Percentiles rank a stretch among this genome's conserved stretches.
Conservation (phyloP, 1,140 invertebrate species). For the Dendroctonus valens region DNA sequence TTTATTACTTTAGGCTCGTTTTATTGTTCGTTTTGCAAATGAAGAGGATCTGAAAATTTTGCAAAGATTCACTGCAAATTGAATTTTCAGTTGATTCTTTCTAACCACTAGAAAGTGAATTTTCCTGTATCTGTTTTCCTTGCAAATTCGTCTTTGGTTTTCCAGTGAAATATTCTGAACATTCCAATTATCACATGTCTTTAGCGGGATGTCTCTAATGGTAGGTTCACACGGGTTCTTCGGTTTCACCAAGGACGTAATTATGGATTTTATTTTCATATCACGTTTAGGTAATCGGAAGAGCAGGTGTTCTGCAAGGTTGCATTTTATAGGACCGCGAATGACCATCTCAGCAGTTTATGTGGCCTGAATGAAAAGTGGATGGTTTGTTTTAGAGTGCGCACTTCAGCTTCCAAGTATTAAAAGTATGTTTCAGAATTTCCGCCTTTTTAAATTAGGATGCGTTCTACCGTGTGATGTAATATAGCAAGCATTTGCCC, state of each 20-base stretch:
- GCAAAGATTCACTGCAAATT: too few species aligned
- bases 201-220: neutral
- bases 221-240: constrained; percentile 15
- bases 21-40: constrained; percentile 1
- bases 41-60: neutral
- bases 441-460: too few species aligned
- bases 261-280: constrained; percentile 30
- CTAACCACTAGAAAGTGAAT: too few species aligned
- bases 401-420: constrained; percentile 9
- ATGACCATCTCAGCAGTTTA: constrained; percentile 12
- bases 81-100: too few species aligned
- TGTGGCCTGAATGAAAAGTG: constrained; percentile 15
- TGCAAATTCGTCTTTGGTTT: too few species aligned
- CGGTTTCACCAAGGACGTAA: constrained; percentile 23
- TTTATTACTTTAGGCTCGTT: constrained; percentile 14
- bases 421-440: neutral
- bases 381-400: constrained; percentile 3
- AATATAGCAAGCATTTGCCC: too few species aligned
- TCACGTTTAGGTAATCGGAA: constrained; percentile 27
- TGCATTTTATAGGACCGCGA: constrained; percentile 26
- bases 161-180: too few species aligned
- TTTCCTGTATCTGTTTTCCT: too few species aligned
- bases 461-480: too few species aligned
- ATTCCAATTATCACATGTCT: too few species aligned
- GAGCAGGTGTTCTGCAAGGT: constrained; percentile 28